Base-by-base conservation (phyloP, 2,113 vertebrate genomes). In the Helogale parvula region DNA sequence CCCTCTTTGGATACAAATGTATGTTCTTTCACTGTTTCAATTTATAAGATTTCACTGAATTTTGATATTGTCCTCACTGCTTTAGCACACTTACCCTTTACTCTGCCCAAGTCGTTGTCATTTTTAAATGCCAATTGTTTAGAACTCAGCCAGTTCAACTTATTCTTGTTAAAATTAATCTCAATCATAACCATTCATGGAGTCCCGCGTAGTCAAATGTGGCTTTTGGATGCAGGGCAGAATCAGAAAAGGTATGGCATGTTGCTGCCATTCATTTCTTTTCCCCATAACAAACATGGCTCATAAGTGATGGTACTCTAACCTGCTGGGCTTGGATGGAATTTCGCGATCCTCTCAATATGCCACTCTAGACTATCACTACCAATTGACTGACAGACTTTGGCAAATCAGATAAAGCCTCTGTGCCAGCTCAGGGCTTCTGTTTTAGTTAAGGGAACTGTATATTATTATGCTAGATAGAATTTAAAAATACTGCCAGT, bases 161-260 rank as follows among this genome's bases (percentile, higher is more conserved):
- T 84, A 88, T 91, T 96, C n/a, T 65, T 90, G 5, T 81, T 74
- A 76, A 35, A 77, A 77, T 88, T 60, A 63, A 91, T 87, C 15
- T 94, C 23, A 88, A 63, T 63, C 17, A 54, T 91, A 91, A 65
- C 11, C 4, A 83, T 90, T 41, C 71, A 83, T 52, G 60, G 63
- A 88, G 23, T 88, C 31, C 38, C 47, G 0, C 31, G 31, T 66
- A 66, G 66, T 16, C 66, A 95, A 35, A 10, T 38, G 41, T 63
- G 50, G 27, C 52, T 94, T 80, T 83, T 45, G n/a, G 68, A 33
- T 35, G 19, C 79, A 33, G 50, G 29, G 35, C 29, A 69, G 68
- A 72, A 68, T 84, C 77, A 89, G 63, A 84, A 95, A 88, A 16
- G 13, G 91, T 27, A 35, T 29, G 25, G 7, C 3, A 4, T 81